Percentiles rank a stretch among this genome's conserved stretches.
Conservation (phyloP, 2,888 invertebrate genomes). For the Drosophila nr. perissopoda region DNA sequence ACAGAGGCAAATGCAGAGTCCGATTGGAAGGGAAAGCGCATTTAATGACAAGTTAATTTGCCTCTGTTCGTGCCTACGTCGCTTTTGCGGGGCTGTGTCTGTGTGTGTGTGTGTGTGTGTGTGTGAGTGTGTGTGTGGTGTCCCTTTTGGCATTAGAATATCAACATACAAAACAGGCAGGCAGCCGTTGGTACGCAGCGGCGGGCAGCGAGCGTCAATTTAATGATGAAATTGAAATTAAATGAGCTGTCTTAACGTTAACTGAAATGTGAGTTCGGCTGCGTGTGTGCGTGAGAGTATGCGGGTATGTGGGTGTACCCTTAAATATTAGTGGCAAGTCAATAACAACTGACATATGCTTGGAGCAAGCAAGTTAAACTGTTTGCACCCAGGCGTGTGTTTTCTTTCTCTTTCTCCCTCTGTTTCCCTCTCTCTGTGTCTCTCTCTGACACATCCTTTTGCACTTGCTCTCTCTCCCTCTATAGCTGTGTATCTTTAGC, state of each 20-base stretch:
- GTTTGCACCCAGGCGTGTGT: neutral
- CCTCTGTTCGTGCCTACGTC: conserved; percentile 15
- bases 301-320: neutral
- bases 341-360: conserved; percentile 8
- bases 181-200: conserved; percentile 36
- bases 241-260: conserved; percentile 59
- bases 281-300: conserved; percentile 1
- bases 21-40: conserved; percentile 51
- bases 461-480: no score
- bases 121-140: no score
- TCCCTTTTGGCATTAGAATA: conserved; percentile 55
- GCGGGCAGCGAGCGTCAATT: conserved; percentile 50
- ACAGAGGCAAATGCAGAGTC: conserved; percentile 40
- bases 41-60: conserved; percentile 75
- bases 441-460: no score
- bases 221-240: conserved; percentile 65
- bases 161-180: conserved; percentile 49
- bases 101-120: neutral
- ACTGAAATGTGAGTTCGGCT: conserved; percentile 26
- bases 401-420: neutral
- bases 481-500: neutral
- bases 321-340: conserved; percentile 37
- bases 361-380: neutral
- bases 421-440: neutral
- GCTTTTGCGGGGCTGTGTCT: neutral